Base-by-base conservation (phyloP, 2,113 vertebrate genomes). In the Macquaria ambigua region DNA sequence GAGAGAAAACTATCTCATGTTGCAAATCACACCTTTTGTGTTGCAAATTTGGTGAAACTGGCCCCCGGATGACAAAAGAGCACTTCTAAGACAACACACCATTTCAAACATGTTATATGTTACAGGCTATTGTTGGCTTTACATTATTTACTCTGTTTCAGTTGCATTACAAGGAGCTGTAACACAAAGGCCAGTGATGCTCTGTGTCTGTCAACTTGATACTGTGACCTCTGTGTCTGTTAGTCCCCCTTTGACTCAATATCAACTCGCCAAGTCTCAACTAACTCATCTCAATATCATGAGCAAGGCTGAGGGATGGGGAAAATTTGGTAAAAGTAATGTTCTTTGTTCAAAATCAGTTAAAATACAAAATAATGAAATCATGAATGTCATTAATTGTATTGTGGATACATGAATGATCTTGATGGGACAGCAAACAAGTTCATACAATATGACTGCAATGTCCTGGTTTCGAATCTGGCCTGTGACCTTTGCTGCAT, bases 161-260 rank as follows among this genome's bases (percentile, higher is more conserved):
- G 15, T 46, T 72, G 12, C 64, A 43, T 59, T 50, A 86, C 74
- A 62, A 63, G 61, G 46, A 58, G 77, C 52, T 66, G 75, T 6
- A 80, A 83, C 61, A 69, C 37, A 83, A 69, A 83, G 62, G 73
- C 12, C 50, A 23, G 34, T 43, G 68, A 83, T 68, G 61, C 21
- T 48, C 5, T 37, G 37, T 52, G 56, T 68, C 20, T 28, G 62
- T 74, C 21, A 48, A 69, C 74, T 68, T 63, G 81, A 77, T 50
- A 77, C 58, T 52, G 21, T 83, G 68, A 81, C 68, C 50, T 81
- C 48, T 63, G 61, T 70, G 16, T 50, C 23, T 41, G 5, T 12
- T 3, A 3, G 28, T 66, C 34, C 63, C 25, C 4, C 11, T 8
- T 12, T 23, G 4, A 46, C 28, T 58, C 41, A 18, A 15, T 43